Evolutionary conservation across 2,113 vertebrate species (phyloP).

Genomic region (Chaenogobius annularis): DNA sequence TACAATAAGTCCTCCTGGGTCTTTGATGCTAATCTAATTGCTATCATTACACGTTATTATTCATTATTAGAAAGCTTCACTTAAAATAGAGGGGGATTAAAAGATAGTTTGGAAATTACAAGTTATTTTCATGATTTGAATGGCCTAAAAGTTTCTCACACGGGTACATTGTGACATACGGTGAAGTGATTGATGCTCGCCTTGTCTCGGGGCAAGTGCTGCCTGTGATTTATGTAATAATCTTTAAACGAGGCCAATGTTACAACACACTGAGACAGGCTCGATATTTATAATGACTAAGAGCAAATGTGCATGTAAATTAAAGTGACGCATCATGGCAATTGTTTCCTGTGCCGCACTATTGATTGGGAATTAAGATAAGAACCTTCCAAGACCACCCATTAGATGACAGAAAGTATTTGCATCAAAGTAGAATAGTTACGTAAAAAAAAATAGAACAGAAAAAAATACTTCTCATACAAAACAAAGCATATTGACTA

Average conservation of each 20-base stretch:
- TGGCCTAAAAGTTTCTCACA: slow-evolving; percentile 9
- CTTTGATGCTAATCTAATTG: slow-evolving; percentile 74
- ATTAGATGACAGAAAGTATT: too few species aligned
- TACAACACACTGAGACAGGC: neutral
- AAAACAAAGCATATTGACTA: too few species aligned
- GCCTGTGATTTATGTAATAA: neutral
- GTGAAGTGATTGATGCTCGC: slow-evolving; percentile 9
- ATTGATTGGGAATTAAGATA: neutral
- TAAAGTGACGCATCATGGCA: neutral
- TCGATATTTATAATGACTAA: neutral
- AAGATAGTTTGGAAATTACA: slow-evolving; percentile 24
- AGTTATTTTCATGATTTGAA: neutral
- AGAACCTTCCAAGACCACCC: too few species aligned
- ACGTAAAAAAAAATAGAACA: too few species aligned
- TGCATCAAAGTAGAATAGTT: too few species aligned
- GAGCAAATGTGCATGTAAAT: too few species aligned
- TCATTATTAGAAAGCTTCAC: slow-evolving; percentile 60
- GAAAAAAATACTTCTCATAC: neutral
- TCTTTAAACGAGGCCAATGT: neutral
- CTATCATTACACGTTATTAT: slow-evolving; percentile 62
- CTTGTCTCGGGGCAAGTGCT: neutral
- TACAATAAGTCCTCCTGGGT: slow-evolving; percentile 29
- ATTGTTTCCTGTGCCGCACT: neutral
- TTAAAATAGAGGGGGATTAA: slow-evolving; percentile 24
- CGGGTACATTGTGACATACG: neutral